phyloP scores from a whole-genome alignment of 2,888 invertebrate species.

The Chrysolina haemoptera region DNA sequence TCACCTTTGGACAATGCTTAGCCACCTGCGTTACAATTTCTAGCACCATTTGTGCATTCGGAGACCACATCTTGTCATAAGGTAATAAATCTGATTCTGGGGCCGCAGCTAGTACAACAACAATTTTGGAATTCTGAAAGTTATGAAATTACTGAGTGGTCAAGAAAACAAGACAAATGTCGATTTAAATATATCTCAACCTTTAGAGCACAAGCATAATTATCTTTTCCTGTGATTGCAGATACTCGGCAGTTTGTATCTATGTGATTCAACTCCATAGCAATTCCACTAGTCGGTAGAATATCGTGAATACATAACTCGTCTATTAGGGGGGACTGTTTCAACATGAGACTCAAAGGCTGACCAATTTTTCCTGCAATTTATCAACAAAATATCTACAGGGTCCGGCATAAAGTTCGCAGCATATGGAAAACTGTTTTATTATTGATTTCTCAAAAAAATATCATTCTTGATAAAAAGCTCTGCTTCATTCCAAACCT shows the following conservation, averaged over 20 bases:
- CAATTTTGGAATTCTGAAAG: conserved; percentile 61
- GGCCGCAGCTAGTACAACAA: conserved; percentile 61
- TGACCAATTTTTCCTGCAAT: conserved; percentile 71
- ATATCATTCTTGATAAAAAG: no score
- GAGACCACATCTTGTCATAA: conserved; percentile 60
- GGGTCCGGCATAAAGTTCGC: no score
- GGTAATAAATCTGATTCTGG: conserved; percentile 51
- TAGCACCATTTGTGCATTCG: conserved; percentile 62
- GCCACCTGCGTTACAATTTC: conserved; percentile 58
- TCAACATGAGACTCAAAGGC: conserved; percentile 73
- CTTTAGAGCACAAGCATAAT: conserved; percentile 61
- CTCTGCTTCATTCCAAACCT: no score
- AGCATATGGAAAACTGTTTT: no score
- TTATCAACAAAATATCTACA: conserved; percentile 4
- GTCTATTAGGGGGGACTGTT: conserved; percentile 74
- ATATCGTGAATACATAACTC: conserved; percentile 75
- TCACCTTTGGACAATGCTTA: conserved; percentile 60
- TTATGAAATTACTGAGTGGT: not conserved
- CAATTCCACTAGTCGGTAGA: conserved; percentile 64
- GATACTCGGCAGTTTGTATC: conserved; percentile 70
- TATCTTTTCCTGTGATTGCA: conserved; percentile 58
- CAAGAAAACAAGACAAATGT: no score
- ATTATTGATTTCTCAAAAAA: no score
- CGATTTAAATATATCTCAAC: conserved; percentile 44
- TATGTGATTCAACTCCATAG: conserved; percentile 69